phyloP scores from a whole-genome alignment of 2,113 vertebrate genomes.

The Strigops habroptila region DNA sequence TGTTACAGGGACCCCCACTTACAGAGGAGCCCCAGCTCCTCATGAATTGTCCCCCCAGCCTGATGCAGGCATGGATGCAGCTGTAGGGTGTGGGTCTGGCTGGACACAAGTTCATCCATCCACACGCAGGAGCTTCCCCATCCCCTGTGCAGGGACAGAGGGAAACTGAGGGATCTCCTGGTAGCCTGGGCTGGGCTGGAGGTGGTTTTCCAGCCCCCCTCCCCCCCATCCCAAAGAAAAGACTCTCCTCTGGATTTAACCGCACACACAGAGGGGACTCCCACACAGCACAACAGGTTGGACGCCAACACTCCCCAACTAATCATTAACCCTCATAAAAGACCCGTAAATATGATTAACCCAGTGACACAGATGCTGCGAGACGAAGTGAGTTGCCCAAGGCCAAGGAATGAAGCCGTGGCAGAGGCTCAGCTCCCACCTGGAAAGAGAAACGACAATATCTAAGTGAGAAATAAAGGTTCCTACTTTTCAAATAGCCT shows the following conservation, averaged over 20 bases:
- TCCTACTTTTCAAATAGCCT: background rate
- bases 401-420: background rate
- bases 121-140: background rate
- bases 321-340: constrained; percentile 26
- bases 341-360: background rate
- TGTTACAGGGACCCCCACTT: rapidly evolving
- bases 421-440: background rate
- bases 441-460: background rate
- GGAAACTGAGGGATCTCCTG: background rate
- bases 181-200: background rate
- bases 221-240: background rate
- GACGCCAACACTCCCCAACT: background rate
- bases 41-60: background rate
- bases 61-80: background rate
- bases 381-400: background rate
- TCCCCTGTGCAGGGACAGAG: rapidly evolving
- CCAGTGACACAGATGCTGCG: background rate
- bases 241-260: background rate
- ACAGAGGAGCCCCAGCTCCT: background rate
- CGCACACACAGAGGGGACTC: background rate
- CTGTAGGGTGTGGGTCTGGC: rapidly evolving
- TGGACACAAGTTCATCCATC: rapidly evolving
- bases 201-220: background rate
- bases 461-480: background rate
- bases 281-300: rapidly evolving